Conservation (phyloP, 1,140 invertebrate species). For the Chlorops oryzae region DNA sequence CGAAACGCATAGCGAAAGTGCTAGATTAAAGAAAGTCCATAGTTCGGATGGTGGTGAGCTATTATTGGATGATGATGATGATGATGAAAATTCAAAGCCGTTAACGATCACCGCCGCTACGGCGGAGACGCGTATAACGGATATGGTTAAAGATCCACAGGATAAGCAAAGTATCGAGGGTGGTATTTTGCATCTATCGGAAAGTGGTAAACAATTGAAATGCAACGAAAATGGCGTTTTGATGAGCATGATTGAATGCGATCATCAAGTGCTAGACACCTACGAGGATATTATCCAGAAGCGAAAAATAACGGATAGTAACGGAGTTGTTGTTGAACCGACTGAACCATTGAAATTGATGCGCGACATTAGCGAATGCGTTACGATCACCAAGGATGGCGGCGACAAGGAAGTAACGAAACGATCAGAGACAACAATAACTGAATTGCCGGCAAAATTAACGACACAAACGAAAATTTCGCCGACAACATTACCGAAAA, state of each 20-base stretch:
- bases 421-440: slow-evolving; percentile 5
- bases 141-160: slow-evolving; percentile 38
- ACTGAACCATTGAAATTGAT: slow-evolving; percentile 21
- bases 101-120: slow-evolving; percentile 43
- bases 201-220: slow-evolving; percentile 42
- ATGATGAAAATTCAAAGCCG: slow-evolving; percentile 20
- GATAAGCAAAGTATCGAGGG: slow-evolving; percentile 46
- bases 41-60: slow-evolving; percentile 42
- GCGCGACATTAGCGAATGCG: slow-evolving; percentile 30
- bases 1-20: slow-evolving; percentile 36
- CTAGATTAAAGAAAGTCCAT: slow-evolving; percentile 41
- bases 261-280: slow-evolving; percentile 31
- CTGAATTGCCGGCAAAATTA: no score
- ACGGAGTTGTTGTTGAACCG: slow-evolving; percentile 4
- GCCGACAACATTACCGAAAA: slow-evolving; percentile 26
- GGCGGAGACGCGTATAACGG: slow-evolving; percentile 38
- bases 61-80: slow-evolving; percentile 23
- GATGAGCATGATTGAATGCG: slow-evolving; percentile 34
- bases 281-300: slow-evolving; percentile 22
- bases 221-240: slow-evolving; percentile 18
- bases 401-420: slow-evolving; percentile 31
- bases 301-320: no score
- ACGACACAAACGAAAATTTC: no score
- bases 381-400: slow-evolving; percentile 33
- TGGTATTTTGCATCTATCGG: slow-evolving; percentile 46